These are phyloP conservation scores for Trichomalopsis sarcophagae DNA, from an alignment of 1,140 invertebrate genomes.

Conservation along the genomic window DNA sequence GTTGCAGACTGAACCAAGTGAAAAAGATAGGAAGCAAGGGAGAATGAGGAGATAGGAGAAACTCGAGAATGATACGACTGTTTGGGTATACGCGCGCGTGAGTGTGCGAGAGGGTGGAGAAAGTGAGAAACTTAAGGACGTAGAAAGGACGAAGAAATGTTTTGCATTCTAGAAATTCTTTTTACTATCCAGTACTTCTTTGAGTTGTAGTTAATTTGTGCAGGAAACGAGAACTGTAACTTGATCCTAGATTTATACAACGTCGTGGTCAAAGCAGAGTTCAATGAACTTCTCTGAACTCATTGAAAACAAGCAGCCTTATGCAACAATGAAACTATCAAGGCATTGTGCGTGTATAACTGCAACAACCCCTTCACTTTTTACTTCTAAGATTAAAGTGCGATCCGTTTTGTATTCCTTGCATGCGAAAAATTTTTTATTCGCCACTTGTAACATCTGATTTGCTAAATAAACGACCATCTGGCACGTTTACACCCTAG, in stretches of 20 bases:
- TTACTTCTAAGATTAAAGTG: conserved; percentile 31
- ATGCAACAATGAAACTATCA: conserved; percentile 48
- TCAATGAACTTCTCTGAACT: conserved; percentile 44
- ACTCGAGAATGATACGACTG: conserved; percentile 37
- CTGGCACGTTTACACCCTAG: neutral
- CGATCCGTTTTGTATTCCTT: conserved; percentile 12
- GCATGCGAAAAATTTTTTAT: neutral
- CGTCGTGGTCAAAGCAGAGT: conserved; percentile 22
- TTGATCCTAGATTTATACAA: neutral
- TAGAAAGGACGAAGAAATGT: neutral
- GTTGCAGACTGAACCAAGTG: conserved; percentile 17
- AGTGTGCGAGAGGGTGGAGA: conserved; percentile 34
- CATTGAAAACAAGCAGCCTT: conserved; percentile 22
- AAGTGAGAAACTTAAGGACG: neutral
- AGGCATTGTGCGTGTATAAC: conserved; percentile 20
- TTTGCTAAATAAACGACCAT: neutral
- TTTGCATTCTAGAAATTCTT: too few relatives aligned
- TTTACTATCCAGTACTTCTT: too few relatives aligned
- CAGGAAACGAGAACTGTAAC: neutral
- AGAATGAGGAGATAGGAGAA: conserved; percentile 18
- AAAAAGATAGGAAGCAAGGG: neutral
- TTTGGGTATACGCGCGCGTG: conserved; percentile 21
- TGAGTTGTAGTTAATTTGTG: too few relatives aligned
- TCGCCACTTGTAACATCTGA: conserved; percentile 13
- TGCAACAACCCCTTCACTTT: conserved; percentile 32